A percentile compares a stretch with the other conserved stretches of the same genome.
Evolutionary conservation across 2,113 vertebrate genomes (phyloP).

Genomic region (Gnathonemus echidnorhynchus): DNA sequence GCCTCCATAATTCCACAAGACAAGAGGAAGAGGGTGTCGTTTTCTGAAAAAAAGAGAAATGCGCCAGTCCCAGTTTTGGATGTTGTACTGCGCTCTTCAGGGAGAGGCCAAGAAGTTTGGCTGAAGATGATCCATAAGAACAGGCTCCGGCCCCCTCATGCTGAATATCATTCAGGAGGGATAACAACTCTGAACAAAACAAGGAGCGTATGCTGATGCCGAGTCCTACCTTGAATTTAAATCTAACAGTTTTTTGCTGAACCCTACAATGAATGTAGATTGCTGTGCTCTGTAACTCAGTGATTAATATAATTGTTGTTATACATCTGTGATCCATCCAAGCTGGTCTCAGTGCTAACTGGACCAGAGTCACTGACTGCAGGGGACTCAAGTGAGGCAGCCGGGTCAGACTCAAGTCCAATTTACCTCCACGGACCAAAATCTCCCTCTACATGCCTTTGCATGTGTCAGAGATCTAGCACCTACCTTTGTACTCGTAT

Average conservation of each 20-base stretch:
- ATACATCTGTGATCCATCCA: neutral
- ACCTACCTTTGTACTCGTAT: neutral
- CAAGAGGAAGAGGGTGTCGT: conserved; percentile 26
- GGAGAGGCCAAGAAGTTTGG: neutral
- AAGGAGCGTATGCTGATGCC: neutral
- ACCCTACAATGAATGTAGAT: neutral
- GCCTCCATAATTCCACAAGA: conserved; percentile 44
- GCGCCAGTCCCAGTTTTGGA: neutral
- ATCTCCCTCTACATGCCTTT: neutral
- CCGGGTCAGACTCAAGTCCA: neutral
- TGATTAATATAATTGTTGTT: neutral
- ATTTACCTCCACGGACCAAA: neutral
- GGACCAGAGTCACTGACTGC: neutral
- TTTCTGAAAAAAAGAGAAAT: neutral
- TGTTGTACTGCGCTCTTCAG: neutral
- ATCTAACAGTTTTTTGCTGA: neutral
- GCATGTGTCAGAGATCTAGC: neutral
- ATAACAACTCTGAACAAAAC: neutral
- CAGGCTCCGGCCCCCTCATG: neutral
- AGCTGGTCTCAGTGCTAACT: neutral
- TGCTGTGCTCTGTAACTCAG: neutral
- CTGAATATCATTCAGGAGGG: neutral
- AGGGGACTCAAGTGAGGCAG: neutral
- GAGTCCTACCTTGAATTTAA: neutral
- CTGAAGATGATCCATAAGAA: neutral